A percentile compares a stretch with the other conserved stretches of the same genome.
Evolutionary conservation across 2,888 invertebrate genomes (phyloP).

Genomic region (Archaeoteleia sp.): DNA sequence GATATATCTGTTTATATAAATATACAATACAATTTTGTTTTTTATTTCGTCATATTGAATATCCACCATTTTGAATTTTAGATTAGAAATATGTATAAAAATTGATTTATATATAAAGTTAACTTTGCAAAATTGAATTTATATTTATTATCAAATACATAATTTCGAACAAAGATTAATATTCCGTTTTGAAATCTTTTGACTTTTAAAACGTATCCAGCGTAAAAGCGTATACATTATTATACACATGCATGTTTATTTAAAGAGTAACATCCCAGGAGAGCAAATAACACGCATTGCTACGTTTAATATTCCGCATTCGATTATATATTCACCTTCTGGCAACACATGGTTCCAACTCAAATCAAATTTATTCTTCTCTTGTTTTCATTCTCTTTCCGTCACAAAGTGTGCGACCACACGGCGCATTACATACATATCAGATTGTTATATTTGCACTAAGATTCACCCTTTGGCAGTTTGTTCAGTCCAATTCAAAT

Average conservation of each 20-base stretch:
- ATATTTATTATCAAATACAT: no score
- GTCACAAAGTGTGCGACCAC: constrained; percentile 42
- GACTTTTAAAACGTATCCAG: not conserved
- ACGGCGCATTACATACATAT: constrained; percentile 29
- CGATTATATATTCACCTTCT: constrained; percentile 30
- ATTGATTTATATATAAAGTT: no score
- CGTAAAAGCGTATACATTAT: not conserved
- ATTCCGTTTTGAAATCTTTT: no score
- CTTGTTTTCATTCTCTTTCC: constrained; percentile 32
- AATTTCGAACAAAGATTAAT: no score
- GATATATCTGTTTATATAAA: no score
- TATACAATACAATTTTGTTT: no score
- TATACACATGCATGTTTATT: constrained; percentile 12
- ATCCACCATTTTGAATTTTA: no score
- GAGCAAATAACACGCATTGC: constrained; percentile 29
- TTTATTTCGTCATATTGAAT: no score
- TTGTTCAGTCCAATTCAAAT: constrained; percentile 61
- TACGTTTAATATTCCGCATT: constrained; percentile 44
- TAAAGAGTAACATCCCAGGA: constrained; percentile 13
- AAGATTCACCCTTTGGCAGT: constrained; percentile 60
- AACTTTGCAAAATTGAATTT: no score
- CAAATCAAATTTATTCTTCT: constrained; percentile 28
- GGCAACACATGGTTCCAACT: constrained; percentile 42
- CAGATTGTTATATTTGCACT: constrained; percentile 61
- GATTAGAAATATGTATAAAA: no score